Base-by-base conservation (phyloP, 2,113 vertebrate genomes). In the Chunga burmeisteri region DNA sequence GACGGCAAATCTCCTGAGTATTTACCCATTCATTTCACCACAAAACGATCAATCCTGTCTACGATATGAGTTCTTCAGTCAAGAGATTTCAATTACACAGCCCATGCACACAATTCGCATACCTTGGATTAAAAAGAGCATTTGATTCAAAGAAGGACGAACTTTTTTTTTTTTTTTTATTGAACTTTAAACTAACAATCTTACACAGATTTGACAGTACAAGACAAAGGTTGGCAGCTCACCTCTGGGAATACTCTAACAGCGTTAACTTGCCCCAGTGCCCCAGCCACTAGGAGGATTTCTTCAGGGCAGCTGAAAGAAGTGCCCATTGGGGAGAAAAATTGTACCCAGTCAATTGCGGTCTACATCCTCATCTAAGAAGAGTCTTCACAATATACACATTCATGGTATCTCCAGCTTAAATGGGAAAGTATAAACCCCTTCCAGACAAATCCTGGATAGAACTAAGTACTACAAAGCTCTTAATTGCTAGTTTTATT, bases 31-130 rank as follows among this genome's bases (percentile, higher is more conserved):
- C 83, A 63, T 84, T 95, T 95, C 72, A 85, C 86, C 73, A 88
- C 86, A 90, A 80, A 86, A 73, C 0, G 23, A 96, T 93, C 12
- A 5, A 73, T 95, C 81, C 84, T 92, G 73, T 73, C 88, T 84
- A 44, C 0, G 1, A 70, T 74, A 75, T 63, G 70, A 96, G 84
- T 93, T 94, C 29, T 32, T 56, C 90, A 90, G 86, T 79, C 58
- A 96, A 93, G 56, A 95, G 85, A 95, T 96, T 96, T 84, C 78
- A 94, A 77, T 93, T 94, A 81, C 80, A 86, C 56, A 97, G 73
- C 81, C 78, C 84, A 62, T 81, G 53, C 62, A 83, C 74, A 61
- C 65, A 88, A 91, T 93, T 97, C 96, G 78, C 74, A 88, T 92
- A 65, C 30, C 77, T 95, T 84, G 53, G 75, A 96, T 84, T 92